Evolutionary conservation across 2,888 invertebrate species (phyloP).

Genomic region (Chrysolina americana): DNA sequence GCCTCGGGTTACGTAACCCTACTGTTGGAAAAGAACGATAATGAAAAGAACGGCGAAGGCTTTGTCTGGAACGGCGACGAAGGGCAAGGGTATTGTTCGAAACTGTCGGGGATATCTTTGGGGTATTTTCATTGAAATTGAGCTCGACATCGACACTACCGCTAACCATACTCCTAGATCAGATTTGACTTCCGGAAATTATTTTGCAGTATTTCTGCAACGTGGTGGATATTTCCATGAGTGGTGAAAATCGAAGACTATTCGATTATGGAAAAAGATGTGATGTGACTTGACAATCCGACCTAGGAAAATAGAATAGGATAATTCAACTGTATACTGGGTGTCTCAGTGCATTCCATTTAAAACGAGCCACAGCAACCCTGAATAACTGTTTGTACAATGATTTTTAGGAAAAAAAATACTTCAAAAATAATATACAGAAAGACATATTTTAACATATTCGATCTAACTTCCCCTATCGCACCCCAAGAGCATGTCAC

Average conservation of each 20-base stretch:
- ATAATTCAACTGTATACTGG: too few relatives aligned
- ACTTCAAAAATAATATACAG: too few relatives aligned
- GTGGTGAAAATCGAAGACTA: background rate
- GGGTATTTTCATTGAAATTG: slow-evolving; percentile 16
- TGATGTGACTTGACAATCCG: too few relatives aligned
- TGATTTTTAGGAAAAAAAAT: too few relatives aligned
- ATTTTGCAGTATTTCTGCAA: background rate
- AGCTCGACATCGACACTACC: background rate
- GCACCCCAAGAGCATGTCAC: too few relatives aligned
- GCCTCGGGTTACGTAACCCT: slow-evolving; percentile 6
- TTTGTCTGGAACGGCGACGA: slow-evolving; percentile 7
- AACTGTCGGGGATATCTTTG: slow-evolving; percentile 14
- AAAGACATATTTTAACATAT: too few relatives aligned
- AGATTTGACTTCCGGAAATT: background rate
- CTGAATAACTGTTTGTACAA: too few relatives aligned
- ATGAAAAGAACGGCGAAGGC: slow-evolving; percentile 12
- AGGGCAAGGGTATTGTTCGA: slow-evolving; percentile 6
- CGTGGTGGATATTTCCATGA: background rate
- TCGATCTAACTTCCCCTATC: too few relatives aligned
- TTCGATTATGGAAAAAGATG: too few relatives aligned
- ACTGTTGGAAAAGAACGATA: slow-evolving; percentile 8
- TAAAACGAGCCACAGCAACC: too few relatives aligned
- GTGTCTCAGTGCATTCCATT: too few relatives aligned
- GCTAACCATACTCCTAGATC: background rate
- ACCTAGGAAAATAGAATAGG: too few relatives aligned